Conservation (phyloP, 1,140 invertebrate genomes). For the Drosophila orosa region DNA sequence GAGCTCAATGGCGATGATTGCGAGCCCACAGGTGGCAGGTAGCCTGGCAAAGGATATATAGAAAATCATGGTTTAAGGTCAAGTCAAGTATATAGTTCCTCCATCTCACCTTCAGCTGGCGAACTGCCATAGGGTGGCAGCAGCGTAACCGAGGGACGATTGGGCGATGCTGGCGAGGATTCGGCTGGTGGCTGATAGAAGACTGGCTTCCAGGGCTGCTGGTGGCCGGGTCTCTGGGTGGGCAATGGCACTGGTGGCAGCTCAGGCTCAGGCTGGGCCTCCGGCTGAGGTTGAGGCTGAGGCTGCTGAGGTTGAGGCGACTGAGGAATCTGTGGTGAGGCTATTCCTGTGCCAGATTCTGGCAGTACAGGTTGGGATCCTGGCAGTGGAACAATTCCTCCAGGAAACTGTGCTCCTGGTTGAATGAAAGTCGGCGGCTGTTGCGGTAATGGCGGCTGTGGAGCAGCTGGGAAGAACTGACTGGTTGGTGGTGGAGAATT, state of each 20-base stretch:
- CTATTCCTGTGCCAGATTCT: slow-evolving; percentile 71
- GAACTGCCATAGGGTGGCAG: slow-evolving; percentile 73
- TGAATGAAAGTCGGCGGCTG: slow-evolving; percentile 71
- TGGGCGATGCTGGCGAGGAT: slow-evolving; percentile 39
- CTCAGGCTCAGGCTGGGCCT: slow-evolving; percentile 39
- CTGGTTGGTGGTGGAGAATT: slow-evolving; percentile 34
- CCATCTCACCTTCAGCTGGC: slow-evolving; percentile 66
- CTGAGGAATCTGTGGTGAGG: slow-evolving; percentile 75
- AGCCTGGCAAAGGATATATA: slow-evolving; percentile 40
- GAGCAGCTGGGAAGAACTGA: slow-evolving; percentile 66
- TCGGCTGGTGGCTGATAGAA: slow-evolving; percentile 65
- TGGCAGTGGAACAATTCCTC: slow-evolving; percentile 63
- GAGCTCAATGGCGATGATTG: slow-evolving; percentile 43
- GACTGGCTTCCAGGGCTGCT: slow-evolving; percentile 75
- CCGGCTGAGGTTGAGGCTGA: slow-evolving; percentile 12
- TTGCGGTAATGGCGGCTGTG: slow-evolving; percentile 70
- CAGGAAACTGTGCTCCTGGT: slow-evolving; percentile 68
- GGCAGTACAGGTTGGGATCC: slow-evolving; percentile 63
- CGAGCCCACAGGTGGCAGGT: slow-evolving; percentile 60
- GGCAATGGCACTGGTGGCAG: slow-evolving; percentile 10
- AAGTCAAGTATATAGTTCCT: fast-evolving
- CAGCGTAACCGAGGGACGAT: slow-evolving; percentile 70
- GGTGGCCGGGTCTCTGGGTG: slow-evolving; percentile 40
- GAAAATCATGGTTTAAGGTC: background rate
- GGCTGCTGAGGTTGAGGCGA: slow-evolving; percentile 29